A percentile compares a stretch with the other conserved stretches of the same genome.
Conservation (phyloP, 2,113 vertebrate species). For the Silurus glanis region DNA sequence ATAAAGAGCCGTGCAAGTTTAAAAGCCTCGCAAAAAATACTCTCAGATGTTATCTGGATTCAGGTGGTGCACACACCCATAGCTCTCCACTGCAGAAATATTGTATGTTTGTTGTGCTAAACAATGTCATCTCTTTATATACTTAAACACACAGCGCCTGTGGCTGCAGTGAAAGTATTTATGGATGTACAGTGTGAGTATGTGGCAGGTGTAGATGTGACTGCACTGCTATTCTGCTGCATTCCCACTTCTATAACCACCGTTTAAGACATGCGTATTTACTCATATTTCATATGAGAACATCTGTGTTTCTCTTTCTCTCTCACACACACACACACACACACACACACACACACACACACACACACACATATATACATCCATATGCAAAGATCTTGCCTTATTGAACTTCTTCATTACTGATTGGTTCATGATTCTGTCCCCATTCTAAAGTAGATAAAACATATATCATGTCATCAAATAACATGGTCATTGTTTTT, state of each 20-base stretch:
- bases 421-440: neutral
- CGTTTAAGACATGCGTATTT: constrained; percentile 22
- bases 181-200: constrained; percentile 36
- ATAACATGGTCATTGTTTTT: neutral
- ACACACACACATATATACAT: constrained; percentile 7
- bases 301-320: constrained; percentile 2
- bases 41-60: constrained; percentile 51
- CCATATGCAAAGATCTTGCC: neutral
- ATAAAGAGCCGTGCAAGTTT: constrained; percentile 38
- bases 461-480: neutral
- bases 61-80: constrained; percentile 45
- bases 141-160: constrained; percentile 31
- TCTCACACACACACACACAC: constrained; percentile 1
- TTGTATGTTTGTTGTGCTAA: constrained; percentile 25
- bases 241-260: constrained; percentile 42
- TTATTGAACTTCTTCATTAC: neutral
- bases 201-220: constrained; percentile 40
- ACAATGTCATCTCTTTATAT: constrained; percentile 16
- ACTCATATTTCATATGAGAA: neutral
- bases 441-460: neutral
- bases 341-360: constrained; percentile 31
- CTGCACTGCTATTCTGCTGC: constrained; percentile 37
- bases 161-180: constrained; percentile 46
- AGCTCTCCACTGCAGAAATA: neutral
- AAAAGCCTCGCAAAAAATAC: constrained; percentile 47